Conservation (phyloP, 2,888 invertebrate genomes). For the Maniola hyperantus region DNA sequence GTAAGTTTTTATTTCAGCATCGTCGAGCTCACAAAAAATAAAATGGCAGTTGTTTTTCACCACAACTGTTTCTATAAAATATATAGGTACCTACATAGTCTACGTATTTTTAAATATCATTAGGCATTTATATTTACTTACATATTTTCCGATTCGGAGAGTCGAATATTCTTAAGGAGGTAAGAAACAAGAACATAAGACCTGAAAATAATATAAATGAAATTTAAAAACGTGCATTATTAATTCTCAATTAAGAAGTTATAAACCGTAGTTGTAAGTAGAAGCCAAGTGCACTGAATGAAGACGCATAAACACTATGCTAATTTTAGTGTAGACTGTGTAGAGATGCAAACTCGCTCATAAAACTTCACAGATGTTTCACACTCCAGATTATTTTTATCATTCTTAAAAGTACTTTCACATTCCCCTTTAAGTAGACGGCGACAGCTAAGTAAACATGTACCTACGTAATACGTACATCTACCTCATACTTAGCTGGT, state of each 20-base stretch:
- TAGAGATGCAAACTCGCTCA: slow-evolving; percentile 34
- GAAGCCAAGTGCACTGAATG: slow-evolving; percentile 11
- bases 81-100: background rate
- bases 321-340: slow-evolving; percentile 38
- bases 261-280: slow-evolving; percentile 1
- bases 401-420: slow-evolving; percentile 36
- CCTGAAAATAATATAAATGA: background rate
- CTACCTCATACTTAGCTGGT: background rate
- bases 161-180: background rate
- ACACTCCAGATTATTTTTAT: slow-evolving; percentile 49
- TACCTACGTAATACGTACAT: no score
- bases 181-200: background rate
- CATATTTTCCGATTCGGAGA: background rate
- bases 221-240: background rate
- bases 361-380: slow-evolving; percentile 46
- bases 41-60: no score
- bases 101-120: no score
- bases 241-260: background rate
- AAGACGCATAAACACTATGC: slow-evolving; percentile 30
- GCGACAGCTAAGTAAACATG: slow-evolving; percentile 20
- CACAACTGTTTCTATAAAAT: background rate
- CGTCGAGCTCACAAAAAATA: background rate
- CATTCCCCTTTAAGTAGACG: slow-evolving; percentile 25
- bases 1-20: slow-evolving; percentile 16
- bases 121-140: no score